A percentile compares a stretch with the other conserved stretches of the same genome.
phyloP scores from a whole-genome alignment of 2,888 invertebrate species.

The Drosophila multiciliata region DNA sequence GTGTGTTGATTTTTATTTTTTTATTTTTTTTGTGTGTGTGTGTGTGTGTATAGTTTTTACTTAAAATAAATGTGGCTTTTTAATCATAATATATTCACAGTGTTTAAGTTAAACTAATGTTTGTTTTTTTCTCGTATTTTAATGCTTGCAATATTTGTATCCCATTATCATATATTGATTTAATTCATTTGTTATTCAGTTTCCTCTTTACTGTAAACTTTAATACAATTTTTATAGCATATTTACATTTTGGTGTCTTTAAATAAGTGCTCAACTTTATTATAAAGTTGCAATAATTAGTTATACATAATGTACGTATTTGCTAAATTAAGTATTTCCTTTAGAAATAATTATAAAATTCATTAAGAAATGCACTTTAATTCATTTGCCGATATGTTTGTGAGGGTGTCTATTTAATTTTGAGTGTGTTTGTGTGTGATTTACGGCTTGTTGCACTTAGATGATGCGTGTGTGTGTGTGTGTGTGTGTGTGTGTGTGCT shows the following conservation, averaged over 20 bases:
- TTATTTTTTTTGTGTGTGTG: not conserved
- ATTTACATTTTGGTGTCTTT: constrained; percentile 61
- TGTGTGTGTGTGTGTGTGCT: constrained; percentile 1
- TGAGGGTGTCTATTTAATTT: constrained; percentile 9
- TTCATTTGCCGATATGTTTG: constrained; percentile 68
- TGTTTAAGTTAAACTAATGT: constrained; percentile 73
- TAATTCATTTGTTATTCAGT: not conserved
- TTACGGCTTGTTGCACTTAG: not conserved
- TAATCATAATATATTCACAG: constrained; percentile 76
- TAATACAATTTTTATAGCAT: constrained; percentile 43
- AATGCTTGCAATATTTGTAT: constrained; percentile 36
- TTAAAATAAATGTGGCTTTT: constrained; percentile 74
- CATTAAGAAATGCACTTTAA: constrained; percentile 69
- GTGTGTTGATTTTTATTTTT: constrained; percentile 23
- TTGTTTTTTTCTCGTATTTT: constrained; percentile 3
- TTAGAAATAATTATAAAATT: constrained; percentile 50
- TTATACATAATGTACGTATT: constrained; percentile 17
- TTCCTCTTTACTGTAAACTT: constrained; percentile 26
- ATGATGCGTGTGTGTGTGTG: constrained; percentile 11
- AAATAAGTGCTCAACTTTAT: constrained; percentile 54
- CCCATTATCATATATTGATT: constrained; percentile 30
- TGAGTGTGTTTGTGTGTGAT: constrained; percentile 6
- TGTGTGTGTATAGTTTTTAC: constrained; percentile 50
- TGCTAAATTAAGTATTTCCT: constrained; percentile 37
- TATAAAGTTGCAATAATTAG: constrained; percentile 43